Evolutionary conservation across 92 coral and sea anemone genomes (phyloP).

Genomic region (Plumapathes pennacea): DNA sequence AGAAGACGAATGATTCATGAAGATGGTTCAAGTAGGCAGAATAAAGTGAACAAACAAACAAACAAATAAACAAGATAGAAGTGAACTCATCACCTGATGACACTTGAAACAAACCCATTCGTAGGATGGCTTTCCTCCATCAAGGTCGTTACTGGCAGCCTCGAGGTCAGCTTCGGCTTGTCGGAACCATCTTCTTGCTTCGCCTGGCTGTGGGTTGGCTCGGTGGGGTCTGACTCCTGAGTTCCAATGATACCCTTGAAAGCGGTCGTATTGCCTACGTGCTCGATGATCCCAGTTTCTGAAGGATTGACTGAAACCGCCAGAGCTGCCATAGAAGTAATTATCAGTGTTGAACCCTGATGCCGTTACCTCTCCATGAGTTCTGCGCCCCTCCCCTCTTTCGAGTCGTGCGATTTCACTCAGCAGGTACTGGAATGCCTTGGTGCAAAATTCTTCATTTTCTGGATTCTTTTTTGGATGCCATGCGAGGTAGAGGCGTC

Average conservation of each 20-base stretch:
- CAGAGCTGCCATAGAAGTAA: slow-evolving; percentile 3
- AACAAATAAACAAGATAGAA: too few relatives aligned
- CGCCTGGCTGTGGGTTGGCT: slow-evolving; percentile 62
- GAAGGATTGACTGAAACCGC: slow-evolving; percentile 33
- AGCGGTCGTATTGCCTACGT: slow-evolving; percentile 10
- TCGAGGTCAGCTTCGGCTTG: slow-evolving; percentile 61
- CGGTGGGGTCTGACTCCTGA: slow-evolving; percentile 2
- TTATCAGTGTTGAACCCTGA: too few relatives aligned
- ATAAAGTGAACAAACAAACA: too few relatives aligned
- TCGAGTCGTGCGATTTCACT: slow-evolving; percentile 56
- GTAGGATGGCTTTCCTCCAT: slow-evolving; percentile 20
- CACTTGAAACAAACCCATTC: slow-evolving; percentile 84
- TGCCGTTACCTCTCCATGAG: background rate
- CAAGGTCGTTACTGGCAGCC: slow-evolving; percentile 48
- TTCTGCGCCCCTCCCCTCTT: slow-evolving; percentile 5
- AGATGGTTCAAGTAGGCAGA: too few relatives aligned
- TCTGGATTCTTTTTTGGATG: slow-evolving; percentile 79
- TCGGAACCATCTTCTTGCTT: slow-evolving; percentile 69
- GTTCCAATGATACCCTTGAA: slow-evolving; percentile 18
- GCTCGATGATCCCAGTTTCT: slow-evolving; percentile 40
- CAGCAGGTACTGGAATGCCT: slow-evolving; percentile 65
- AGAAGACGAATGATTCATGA: too few relatives aligned
- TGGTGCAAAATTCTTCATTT: slow-evolving; percentile 56
- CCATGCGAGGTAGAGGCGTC: slow-evolving; percentile 58
- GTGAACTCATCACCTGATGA: slow-evolving; percentile 50